Base-by-base conservation (phyloP, 1,140 invertebrate species). In the Heliconius hewitsoni region DNA sequence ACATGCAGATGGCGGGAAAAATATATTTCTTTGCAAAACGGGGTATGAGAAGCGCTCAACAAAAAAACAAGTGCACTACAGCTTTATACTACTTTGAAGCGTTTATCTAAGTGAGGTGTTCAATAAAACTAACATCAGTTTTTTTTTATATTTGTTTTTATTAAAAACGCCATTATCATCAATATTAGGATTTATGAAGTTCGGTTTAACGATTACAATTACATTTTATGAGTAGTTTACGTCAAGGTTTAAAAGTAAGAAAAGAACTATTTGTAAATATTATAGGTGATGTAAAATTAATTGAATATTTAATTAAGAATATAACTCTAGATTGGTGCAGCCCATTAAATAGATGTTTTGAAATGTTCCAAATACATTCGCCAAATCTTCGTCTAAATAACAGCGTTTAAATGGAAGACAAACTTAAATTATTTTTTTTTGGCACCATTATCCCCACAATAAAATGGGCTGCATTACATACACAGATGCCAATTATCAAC, bases 111-210 rank as follows among this genome's bases (percentile, higher is more conserved):
- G 74, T 55, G 66, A 78, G 79, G 83, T 85, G 46, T 76, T 71
- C 71, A 93, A 93, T 93, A 90, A 93, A 94, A 93, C 91, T 86
- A 86, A 66, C 84, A 86, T 83, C 86, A 83, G 86, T 71, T 50
- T 89, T 91, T 75, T 90, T 92, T 92, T 91, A 91, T 93, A 93
- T 90, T 91, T 94, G 91, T 92, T 94, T 93, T 94, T 94, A 94
- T 93, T 94, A 94, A 94, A 94, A 94, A 94, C 92, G 90, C 91
- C 93, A 93, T 94, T 93, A 93, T 93, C 88, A 92, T 93, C 91
- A 93, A 91, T 94, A 94, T 94, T 94, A 94, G 92, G 93, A 94
- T 94, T 94, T 94, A 93, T 93, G 93, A 93, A 94, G 90, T 93
- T 93, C 92, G 87, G 91, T 94, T 91, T 94, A 94, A 93, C 92